Conservation (phyloP, 2,797 vertebrate genomes). For the Epinephelus malabaricus region DNA sequence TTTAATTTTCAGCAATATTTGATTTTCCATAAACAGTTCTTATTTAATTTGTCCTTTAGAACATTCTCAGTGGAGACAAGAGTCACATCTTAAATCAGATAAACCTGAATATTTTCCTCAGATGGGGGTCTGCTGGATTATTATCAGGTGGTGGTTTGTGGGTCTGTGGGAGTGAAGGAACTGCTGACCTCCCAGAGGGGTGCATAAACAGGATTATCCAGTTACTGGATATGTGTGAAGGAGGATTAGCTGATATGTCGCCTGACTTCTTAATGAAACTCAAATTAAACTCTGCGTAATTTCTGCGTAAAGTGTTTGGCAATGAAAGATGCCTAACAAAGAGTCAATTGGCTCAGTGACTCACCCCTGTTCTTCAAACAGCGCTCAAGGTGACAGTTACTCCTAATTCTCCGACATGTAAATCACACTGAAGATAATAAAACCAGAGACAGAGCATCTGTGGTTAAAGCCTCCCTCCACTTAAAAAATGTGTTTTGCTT, state of each 20-base stretch:
- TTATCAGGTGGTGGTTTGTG: slow-evolving; percentile 4
- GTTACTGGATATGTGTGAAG: slow-evolving; percentile 50
- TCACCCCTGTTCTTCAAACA: slow-evolving; percentile 27
- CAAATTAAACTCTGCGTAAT: slow-evolving; percentile 49
- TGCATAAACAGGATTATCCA: slow-evolving; percentile 64
- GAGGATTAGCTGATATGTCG: slow-evolving; percentile 54
- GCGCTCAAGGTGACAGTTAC: slow-evolving; percentile 54
- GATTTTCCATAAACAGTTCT: neutral
- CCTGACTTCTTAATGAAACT: slow-evolving; percentile 58
- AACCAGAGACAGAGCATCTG: slow-evolving; percentile 10
- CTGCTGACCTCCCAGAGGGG: slow-evolving; percentile 34
- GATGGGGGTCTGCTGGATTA: neutral
- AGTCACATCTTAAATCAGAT: neutral
- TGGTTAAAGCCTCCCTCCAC: neutral
- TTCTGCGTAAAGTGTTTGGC: slow-evolving; percentile 35
- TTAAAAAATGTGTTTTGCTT: neutral
- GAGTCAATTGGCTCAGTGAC: slow-evolving; percentile 32
- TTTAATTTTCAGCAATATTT: neutral
- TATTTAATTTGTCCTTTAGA: slow-evolving; percentile 11
- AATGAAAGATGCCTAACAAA: slow-evolving; percentile 19
- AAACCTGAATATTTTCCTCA: neutral
- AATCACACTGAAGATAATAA: slow-evolving; percentile 23
- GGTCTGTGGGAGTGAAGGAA: slow-evolving; percentile 14
- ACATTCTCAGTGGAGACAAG: neutral
- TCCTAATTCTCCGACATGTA: slow-evolving; percentile 15